These are phyloP conservation scores for Tragulus kanchil DNA, from an alignment of 2,113 vertebrate species.

Conservation along the genomic window DNA sequence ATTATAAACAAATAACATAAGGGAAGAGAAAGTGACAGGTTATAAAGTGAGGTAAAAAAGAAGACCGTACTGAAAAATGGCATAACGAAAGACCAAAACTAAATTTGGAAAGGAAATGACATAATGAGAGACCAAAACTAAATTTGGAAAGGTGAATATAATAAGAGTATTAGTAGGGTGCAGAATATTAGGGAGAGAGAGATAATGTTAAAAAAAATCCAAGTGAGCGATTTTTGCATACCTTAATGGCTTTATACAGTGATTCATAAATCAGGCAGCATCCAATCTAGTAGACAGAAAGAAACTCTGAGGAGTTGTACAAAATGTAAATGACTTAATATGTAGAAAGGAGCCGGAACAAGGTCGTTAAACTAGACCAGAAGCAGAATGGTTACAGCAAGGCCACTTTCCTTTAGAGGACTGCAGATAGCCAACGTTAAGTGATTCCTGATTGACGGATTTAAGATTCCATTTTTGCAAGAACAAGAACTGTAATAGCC, in stretches of 20 bases:
- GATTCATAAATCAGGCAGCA: background rate
- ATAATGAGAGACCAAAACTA: background rate
- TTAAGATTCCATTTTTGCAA: background rate
- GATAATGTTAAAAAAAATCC: background rate
- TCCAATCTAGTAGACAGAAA: background rate
- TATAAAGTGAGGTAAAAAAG: background rate
- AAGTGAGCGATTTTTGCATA: background rate
- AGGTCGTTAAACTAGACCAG: too few species aligned
- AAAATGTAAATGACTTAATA: background rate
- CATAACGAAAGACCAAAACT: too few species aligned
- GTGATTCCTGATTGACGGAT: background rate
- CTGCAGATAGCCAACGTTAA: background rate
- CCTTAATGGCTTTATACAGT: background rate
- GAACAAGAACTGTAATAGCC: background rate
- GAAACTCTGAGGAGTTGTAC: background rate
- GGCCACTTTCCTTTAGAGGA: background rate
- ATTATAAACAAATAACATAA: background rate
- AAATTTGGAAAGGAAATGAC: too few species aligned
- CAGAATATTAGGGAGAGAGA: background rate
- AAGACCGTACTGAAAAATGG: too few species aligned
- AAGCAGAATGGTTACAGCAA: background rate
- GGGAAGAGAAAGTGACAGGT: background rate
- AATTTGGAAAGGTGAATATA: background rate
- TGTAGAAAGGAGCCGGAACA: background rate
- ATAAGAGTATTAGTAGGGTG: background rate